Base-by-base conservation (phyloP, 2,888 invertebrate genomes). In the Liodrosophila aerea region DNA sequence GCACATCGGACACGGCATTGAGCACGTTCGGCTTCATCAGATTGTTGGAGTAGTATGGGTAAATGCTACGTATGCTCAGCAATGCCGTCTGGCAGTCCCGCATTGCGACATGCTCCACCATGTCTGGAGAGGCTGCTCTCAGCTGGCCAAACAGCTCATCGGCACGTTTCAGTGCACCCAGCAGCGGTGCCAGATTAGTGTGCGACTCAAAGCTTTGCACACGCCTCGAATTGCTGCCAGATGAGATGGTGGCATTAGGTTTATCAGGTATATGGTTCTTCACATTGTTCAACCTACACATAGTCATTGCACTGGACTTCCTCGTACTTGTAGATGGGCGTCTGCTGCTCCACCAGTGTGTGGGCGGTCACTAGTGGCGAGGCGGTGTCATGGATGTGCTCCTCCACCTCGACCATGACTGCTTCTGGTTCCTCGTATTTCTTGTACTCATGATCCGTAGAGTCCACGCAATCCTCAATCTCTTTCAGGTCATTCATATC, bases 391-490 rank as follows among this genome's bases (percentile, higher is more conserved):
- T 94, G 93, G 51, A 94, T 94, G 52, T 95, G 94, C 73, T 94
- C 95, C 87, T 95, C 95, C 2, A 96, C 93, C 86, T 95, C 95
- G 0, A 95, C 95, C 58, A 95, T 92, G 1, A 95, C 92, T 0
- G 95, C 95, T 73, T 94, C 94, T 0, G 95, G 94, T 36, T 88
- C 87, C 5, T 89, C 89, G 57, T 71, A 87, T 33, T 87, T 87
- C 53, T 89, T 89, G 8, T 85, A 82, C 47, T 89, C 89, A 7
- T 78, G 83, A 49, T 88, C 89, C 7, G 76, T 64, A n/a, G 80
- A 78, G 45, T 86, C 85, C 8, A 82, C 81, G 54, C 88, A 88
- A 52, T 86, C 88, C 50, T 85, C 82, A 88, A 91, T 89, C 86
- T 92, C 89, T 90, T 94, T 91, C 84, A 94, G 76, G 65, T 94